Conservation (phyloP, 2,797 vertebrate species). For the Sebastes elongatus region DNA sequence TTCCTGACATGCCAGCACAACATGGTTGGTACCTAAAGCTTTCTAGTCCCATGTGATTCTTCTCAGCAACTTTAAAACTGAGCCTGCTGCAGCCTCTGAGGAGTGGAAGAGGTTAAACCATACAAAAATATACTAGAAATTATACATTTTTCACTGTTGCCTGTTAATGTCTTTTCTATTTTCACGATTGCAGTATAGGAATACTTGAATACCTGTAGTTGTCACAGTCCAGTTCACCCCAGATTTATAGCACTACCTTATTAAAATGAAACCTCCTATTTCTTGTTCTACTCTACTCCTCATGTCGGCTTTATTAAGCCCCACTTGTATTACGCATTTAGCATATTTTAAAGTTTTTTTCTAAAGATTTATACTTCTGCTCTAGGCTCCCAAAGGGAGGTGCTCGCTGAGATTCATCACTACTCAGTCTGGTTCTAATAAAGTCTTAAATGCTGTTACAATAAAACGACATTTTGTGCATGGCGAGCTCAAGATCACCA, state of each 20-base stretch:
- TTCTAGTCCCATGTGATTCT: too few relatives aligned
- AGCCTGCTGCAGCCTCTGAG: too few relatives aligned
- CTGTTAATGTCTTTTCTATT: not conserved
- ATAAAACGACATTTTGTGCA: conserved; percentile 52
- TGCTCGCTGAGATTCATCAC: conserved; percentile 35
- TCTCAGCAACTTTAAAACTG: too few relatives aligned
- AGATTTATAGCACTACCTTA: not conserved
- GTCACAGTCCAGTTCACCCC: not conserved
- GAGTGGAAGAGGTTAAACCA: not conserved
- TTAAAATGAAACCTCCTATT: conserved; percentile 14
- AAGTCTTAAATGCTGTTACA: conserved; percentile 45
- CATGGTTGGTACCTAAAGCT: too few relatives aligned
- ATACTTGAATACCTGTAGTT: not conserved
- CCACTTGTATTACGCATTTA: not conserved
- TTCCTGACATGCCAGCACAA: too few relatives aligned
- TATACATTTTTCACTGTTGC: not conserved
- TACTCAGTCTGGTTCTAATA: conserved; percentile 23
- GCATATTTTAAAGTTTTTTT: conserved; percentile 24
- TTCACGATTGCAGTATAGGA: not conserved
- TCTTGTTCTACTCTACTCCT: conserved; percentile 2
- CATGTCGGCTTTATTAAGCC: not conserved
- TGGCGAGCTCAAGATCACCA: conserved; percentile 48
- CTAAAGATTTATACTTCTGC: conserved; percentile 22
- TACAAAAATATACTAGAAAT: not conserved
- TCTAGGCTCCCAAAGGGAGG: conserved; percentile 4